These are phyloP conservation scores for Arremon aurantiirostris DNA, from an alignment of 2,797 vertebrate genomes.

Conservation along the genomic window DNA sequence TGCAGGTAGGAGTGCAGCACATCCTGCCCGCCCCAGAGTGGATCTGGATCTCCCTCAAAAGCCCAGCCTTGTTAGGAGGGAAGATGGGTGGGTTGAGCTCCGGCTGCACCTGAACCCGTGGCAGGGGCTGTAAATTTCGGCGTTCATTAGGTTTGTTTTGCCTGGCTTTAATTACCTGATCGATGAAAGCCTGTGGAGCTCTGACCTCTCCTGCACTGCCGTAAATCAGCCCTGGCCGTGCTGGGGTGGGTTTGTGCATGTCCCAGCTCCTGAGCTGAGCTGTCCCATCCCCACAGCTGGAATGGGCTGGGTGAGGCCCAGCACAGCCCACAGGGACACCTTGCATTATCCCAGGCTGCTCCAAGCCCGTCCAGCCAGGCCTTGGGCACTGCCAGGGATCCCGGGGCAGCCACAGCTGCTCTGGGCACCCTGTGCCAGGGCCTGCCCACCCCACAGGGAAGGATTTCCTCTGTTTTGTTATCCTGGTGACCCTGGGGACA, in stretches of 20 bases:
- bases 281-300: not conserved
- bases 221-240: conserved; percentile 5
- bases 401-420: not conserved
- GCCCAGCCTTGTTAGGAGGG: not conserved
- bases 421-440: not conserved
- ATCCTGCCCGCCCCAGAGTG: rapidly evolving
- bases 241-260: not conserved
- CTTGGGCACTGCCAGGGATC: not conserved
- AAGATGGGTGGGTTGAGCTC: not conserved
- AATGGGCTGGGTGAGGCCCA: not conserved
- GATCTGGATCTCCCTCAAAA: rapidly evolving
- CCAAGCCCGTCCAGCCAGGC: rapidly evolving
- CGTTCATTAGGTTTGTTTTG: conserved; percentile 57
- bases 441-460: not conserved
- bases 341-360: rapidly evolving
- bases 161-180: conserved; percentile 61
- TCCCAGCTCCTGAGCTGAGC: not conserved
- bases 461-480: not conserved
- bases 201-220: conserved; percentile 45
- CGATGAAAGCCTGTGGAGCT: conserved; percentile 50
- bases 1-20: not conserved
- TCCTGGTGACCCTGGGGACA: rapidly evolving
- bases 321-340: not conserved
- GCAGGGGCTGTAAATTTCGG: conserved; percentile 32
- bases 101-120: not conserved